Evolutionary conservation across 2,113 vertebrate species (phyloP).

Genomic region (Ageneiosus marmoratus): DNA sequence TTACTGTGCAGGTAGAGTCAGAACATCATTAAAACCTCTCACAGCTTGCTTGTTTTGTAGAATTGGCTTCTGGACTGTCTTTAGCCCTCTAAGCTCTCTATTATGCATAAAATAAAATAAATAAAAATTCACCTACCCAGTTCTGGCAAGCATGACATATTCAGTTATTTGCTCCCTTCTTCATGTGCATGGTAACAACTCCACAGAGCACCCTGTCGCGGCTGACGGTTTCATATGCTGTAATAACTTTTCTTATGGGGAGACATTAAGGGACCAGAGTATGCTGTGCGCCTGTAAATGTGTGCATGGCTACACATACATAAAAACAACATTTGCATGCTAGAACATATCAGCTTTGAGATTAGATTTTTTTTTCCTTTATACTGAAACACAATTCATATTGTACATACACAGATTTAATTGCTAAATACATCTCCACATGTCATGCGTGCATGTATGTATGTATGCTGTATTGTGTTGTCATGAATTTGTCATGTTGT

Average conservation of each 20-base stretch:
- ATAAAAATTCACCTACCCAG: not conserved
- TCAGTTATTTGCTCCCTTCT: slow-evolving; percentile 48
- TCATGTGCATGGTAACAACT: slow-evolving; percentile 32
- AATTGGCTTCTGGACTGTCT: slow-evolving; percentile 31
- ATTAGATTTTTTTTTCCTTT: not conserved
- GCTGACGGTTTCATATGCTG: slow-evolving; percentile 27
- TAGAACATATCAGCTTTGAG: too few relatives aligned
- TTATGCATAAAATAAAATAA: too few relatives aligned
- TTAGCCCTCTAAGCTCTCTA: not conserved
- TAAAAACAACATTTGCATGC: not conserved
- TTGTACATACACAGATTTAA: not conserved
- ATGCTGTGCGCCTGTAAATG: slow-evolving; percentile 20
- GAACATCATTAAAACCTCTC: slow-evolving; percentile 44
- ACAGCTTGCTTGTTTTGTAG: slow-evolving; percentile 24
- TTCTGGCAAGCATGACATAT: slow-evolving; percentile 29
- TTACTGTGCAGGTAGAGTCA: slow-evolving; percentile 38
- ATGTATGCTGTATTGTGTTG: not conserved
- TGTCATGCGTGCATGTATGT: too few relatives aligned
- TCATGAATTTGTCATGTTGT: not conserved
- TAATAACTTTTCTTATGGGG: slow-evolving; percentile 38
- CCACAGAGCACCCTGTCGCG: slow-evolving; percentile 20
- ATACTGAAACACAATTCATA: not conserved
- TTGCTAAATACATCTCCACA: not conserved
- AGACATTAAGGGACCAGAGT: slow-evolving; percentile 5
- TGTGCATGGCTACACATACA: slow-evolving; percentile 15